These are phyloP conservation scores for Artemia sinica DNA, from an alignment of 2,888 invertebrate genomes.

Conservation along the genomic window DNA sequence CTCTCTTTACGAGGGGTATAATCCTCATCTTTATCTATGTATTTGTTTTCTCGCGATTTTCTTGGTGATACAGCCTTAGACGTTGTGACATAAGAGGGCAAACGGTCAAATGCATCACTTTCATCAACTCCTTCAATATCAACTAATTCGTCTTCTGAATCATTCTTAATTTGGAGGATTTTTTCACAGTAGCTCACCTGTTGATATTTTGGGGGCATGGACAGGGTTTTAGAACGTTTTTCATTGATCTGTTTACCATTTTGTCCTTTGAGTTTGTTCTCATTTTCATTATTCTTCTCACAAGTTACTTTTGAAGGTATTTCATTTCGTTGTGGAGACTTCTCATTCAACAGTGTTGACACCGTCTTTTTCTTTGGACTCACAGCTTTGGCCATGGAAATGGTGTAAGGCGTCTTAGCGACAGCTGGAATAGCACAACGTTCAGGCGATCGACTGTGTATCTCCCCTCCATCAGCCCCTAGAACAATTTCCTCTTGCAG, in stretches of 20 bases:
- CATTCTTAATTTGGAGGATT: constrained; percentile 10
- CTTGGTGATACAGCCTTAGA: background rate
- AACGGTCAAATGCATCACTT: constrained; percentile 1
- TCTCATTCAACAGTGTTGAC: no score
- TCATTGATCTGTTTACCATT: background rate
- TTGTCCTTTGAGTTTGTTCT: no score
- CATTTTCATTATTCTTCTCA: no score
- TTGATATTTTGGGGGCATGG: constrained; percentile 2
- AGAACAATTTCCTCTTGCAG: no score
- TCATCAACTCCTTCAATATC: constrained; percentile 18
- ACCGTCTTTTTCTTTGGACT: no score
- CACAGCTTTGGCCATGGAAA: no score
- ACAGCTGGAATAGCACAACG: no score
- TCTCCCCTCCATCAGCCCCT: no score
- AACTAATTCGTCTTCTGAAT: constrained; percentile 15
- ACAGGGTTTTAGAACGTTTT: background rate
- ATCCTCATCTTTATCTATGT: constrained; percentile 7
- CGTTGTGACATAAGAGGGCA: constrained; percentile 9
- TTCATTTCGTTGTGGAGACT: no score
- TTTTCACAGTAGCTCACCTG: constrained; percentile 8
- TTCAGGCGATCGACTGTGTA: no score
- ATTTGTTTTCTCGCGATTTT: background rate
- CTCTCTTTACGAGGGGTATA: constrained; percentile 8
- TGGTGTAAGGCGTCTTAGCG: no score
- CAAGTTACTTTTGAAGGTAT: no score